Conservation (phyloP, 2,797 vertebrate genomes). For the Pseudopleuronectes americanus region DNA sequence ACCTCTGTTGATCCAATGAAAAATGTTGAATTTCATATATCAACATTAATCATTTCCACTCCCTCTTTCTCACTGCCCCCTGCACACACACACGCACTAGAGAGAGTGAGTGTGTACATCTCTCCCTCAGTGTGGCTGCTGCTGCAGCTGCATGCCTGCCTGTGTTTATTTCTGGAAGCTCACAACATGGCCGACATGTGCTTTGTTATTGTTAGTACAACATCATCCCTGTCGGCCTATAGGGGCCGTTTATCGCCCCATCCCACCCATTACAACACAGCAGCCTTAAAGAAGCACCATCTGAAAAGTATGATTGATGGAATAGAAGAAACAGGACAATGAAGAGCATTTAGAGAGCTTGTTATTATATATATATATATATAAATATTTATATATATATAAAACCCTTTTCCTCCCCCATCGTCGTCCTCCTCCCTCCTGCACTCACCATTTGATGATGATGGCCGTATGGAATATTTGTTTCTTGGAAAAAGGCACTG, state of each 20-base stretch:
- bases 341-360: background rate
- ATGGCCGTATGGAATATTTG: constrained; percentile 96
- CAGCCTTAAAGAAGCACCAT: constrained; percentile 20
- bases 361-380: background rate
- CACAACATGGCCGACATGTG: constrained; percentile 89
- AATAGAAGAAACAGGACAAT: constrained; percentile 8
- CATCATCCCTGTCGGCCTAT: constrained; percentile 64
- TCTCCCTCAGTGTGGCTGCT: constrained; percentile 50
- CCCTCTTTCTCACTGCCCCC: constrained; percentile 9
- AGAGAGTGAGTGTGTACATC: background rate
- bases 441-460: constrained; percentile 98
- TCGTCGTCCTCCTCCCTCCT: constrained; percentile 1
- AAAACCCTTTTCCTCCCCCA: background rate
- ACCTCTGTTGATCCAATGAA: constrained; percentile 18
- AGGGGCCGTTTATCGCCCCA: constrained; percentile 28
- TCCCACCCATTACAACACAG: constrained; percentile 30
- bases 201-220: constrained; percentile 86
- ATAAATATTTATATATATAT: background rate
- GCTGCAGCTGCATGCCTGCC: constrained; percentile 71
- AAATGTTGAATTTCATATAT: constrained; percentile 25
- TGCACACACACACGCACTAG: constrained; percentile 2
- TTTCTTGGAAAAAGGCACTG: constrained; percentile 99
- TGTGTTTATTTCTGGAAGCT: constrained; percentile 87
- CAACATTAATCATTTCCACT: constrained; percentile 3
- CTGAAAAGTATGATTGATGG: background rate